Percentiles rank a stretch among this genome's conserved stretches.
Evolutionary conservation across 2,113 vertebrate species (phyloP).

Genomic region (Rhineura floridana): DNA sequence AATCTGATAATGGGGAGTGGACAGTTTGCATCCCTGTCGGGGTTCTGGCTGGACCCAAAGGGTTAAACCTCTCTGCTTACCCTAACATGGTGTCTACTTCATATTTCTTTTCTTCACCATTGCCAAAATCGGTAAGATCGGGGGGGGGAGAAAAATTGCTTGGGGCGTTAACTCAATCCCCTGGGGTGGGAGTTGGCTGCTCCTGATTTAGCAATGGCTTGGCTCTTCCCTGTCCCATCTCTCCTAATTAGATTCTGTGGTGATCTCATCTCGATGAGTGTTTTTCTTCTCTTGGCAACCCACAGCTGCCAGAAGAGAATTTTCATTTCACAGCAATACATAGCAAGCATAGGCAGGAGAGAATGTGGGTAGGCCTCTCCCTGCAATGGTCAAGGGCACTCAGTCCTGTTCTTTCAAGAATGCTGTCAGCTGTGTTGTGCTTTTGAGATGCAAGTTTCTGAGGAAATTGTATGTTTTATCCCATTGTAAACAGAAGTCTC

Average conservation of each 20-base stretch:
- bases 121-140: no score
- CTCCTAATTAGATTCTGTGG: neutral
- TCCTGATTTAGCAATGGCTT: neutral
- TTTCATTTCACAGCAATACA: neutral
- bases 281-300: neutral
- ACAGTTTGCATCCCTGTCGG: no score
- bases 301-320: neutral
- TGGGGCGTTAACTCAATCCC: no score
- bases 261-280: neutral
- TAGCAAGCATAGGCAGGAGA: neutral
- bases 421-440: no score
- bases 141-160: no score
- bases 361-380: neutral
- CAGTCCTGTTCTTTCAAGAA: fast-evolving
- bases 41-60: no score
- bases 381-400: no score
- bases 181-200: no score
- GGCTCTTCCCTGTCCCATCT: neutral
- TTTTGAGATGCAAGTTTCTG: neutral
- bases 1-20: no score
- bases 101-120: no score
- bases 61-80: no score
- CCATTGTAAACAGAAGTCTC: neutral
- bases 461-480: neutral
- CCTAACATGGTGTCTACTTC: no score